These are phyloP conservation scores for Spatula versicolor DNA, from an alignment of 2,797 vertebrate species.

Conservation along the genomic window DNA sequence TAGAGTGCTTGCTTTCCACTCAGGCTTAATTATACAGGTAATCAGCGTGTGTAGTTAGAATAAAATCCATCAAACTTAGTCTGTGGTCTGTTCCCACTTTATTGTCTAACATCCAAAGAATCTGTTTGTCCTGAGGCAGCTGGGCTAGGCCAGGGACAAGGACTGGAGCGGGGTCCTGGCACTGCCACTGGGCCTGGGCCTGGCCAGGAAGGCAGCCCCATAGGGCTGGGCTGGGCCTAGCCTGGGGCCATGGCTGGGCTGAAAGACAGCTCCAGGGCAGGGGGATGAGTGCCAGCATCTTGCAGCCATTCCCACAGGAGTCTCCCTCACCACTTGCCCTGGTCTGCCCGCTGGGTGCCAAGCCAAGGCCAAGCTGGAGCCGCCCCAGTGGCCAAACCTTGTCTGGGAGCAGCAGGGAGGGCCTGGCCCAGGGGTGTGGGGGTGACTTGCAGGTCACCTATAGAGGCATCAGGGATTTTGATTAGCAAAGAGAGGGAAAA, in stretches of 20 bases:
- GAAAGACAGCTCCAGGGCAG: background rate
- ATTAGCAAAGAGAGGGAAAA: background rate
- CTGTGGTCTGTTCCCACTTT: too few species aligned
- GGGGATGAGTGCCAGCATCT: background rate
- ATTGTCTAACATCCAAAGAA: too few species aligned
- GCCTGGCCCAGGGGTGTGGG: background rate
- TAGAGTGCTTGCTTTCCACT: too few species aligned
- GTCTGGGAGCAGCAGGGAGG: fast-evolving
- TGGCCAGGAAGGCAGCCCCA: background rate
- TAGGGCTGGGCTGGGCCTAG: background rate
- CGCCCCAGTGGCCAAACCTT: background rate
- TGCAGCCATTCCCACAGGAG: background rate
- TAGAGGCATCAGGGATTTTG: background rate
- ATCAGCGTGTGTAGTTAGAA: too few species aligned
- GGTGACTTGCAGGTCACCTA: background rate
- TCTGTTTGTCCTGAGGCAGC: background rate
- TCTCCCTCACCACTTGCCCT: fast-evolving
- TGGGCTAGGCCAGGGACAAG: background rate
- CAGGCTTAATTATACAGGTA: too few species aligned
- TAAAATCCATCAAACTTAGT: too few species aligned
- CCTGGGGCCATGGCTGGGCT: background rate
- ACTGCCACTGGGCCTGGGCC: fast-evolving
- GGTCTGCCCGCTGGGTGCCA: fast-evolving
- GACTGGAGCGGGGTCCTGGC: background rate
- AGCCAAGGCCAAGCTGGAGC: background rate